Conservation (phyloP, 1,140 invertebrate genomes). For the Ceratosolen fusciceps region DNA sequence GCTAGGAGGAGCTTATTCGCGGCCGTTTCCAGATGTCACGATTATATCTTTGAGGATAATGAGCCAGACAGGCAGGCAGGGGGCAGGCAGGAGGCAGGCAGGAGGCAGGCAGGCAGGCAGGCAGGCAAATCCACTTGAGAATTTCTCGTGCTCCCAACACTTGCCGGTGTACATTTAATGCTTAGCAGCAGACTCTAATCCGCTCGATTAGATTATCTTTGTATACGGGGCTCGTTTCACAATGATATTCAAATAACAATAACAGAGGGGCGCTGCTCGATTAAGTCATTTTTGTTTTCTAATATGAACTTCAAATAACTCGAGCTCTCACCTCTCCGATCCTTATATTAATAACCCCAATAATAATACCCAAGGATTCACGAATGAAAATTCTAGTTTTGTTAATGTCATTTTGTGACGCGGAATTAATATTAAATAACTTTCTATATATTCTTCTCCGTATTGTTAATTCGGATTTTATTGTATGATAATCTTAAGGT, state of each 20-base stretch:
- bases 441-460: not conserved
- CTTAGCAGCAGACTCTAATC: not conserved
- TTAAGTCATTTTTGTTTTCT: not conserved
- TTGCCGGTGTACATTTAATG: no score
- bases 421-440: not conserved
- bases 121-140: not conserved
- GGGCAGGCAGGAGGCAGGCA: not conserved
- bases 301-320: not conserved
- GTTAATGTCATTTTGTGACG: not conserved
- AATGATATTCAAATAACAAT: constrained; percentile 9
- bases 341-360: no score
- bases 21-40: not conserved
- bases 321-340: not conserved
- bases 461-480: not conserved
- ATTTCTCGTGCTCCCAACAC: not conserved
- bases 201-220: not conserved
- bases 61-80: not conserved
- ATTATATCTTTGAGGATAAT: not conserved
- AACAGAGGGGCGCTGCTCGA: not conserved
- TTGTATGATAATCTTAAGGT: not conserved
- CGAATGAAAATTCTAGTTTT: not conserved
- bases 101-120: not conserved
- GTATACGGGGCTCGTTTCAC: not conserved
- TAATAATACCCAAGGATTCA: not conserved
- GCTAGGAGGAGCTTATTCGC: not conserved